A percentile compares a stretch with the other conserved stretches of the same genome.
Conservation (phyloP, 2,888 invertebrate species). For the Poecilus cupreus region DNA sequence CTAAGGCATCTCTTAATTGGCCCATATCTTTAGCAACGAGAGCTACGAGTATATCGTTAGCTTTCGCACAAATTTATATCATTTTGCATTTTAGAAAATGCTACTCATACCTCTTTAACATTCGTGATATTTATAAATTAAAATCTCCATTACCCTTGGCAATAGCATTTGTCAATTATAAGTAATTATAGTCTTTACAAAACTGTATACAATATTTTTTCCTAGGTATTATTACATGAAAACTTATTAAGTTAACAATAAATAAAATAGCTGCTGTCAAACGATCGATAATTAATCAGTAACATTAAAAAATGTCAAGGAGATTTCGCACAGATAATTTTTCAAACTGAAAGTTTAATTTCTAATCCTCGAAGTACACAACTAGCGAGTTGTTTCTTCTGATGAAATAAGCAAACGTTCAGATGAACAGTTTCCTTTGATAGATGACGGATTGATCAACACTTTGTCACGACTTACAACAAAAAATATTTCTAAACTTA, state of each 20-base stretch:
- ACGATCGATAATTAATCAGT: constrained; percentile 4
- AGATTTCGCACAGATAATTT: not conserved
- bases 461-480: not conserved
- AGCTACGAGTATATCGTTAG: no score
- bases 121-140: no score
- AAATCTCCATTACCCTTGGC: no score
- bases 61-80: no score
- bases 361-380: not conserved
- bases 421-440: not conserved
- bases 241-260: constrained; percentile 9
- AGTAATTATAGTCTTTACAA: no score
- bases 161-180: no score
- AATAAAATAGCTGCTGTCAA: constrained; percentile 10
- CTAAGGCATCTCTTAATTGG: no score
- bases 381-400: not conserved
- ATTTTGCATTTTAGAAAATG: no score
- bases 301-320: constrained; percentile 23
- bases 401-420: constrained; percentile 11
- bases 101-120: no score
- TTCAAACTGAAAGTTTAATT: constrained; percentile 26
- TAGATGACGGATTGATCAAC: constrained; percentile 16
- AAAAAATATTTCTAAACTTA: not conserved
- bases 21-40: no score
- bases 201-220: no score
- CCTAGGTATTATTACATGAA: not conserved